A percentile compares a stretch with the other conserved stretches of the same genome.
These are phyloP conservation scores for Percopsis omiscomaycus DNA, from an alignment of 2,797 vertebrate species.

Conservation along the genomic window DNA sequence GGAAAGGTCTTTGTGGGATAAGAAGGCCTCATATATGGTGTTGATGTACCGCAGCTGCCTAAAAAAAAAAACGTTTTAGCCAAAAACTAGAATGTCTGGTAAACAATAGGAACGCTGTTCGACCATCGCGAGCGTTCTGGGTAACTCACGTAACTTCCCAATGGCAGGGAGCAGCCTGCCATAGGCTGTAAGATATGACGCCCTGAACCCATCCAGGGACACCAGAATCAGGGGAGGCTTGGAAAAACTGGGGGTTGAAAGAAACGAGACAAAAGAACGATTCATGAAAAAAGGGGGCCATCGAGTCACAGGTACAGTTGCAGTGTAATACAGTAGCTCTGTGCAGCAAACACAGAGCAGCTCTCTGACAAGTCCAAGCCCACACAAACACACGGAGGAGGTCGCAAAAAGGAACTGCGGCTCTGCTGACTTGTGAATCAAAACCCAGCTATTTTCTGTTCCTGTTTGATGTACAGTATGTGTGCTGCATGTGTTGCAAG, in stretches of 20 bases:
- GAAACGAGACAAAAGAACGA: constrained; percentile 5
- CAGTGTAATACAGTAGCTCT: constrained; percentile 22
- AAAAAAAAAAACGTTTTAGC: constrained; percentile 1
- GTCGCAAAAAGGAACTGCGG: constrained; percentile 19
- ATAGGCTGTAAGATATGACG: constrained; percentile 87
- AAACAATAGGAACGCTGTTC: neutral
- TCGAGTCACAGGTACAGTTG: constrained; percentile 2
- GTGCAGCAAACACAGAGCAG: constrained; percentile 37
- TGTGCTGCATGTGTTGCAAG: no score
- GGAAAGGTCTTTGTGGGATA: constrained; percentile 99
- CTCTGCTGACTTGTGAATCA: neutral
- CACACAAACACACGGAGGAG: constrained; percentile 14
- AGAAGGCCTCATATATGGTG: constrained; percentile 84
- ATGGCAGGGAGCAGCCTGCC: constrained; percentile 83
- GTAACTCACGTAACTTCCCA: constrained; percentile 88
- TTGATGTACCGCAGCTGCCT: constrained; percentile 86
- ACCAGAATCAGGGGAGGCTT: constrained; percentile 87
- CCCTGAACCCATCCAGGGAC: constrained; percentile 95
- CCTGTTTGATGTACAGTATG: neutral
- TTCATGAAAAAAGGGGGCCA: neutral
- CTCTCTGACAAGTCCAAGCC: constrained; percentile 34
- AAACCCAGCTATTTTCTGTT: constrained; percentile 4
- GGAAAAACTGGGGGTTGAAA: constrained; percentile 78
- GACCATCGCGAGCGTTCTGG: neutral
- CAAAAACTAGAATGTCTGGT: neutral